Evolutionary conservation across 2,113 vertebrate genomes (phyloP).

Genomic region (Gymnocephalus cernua): DNA sequence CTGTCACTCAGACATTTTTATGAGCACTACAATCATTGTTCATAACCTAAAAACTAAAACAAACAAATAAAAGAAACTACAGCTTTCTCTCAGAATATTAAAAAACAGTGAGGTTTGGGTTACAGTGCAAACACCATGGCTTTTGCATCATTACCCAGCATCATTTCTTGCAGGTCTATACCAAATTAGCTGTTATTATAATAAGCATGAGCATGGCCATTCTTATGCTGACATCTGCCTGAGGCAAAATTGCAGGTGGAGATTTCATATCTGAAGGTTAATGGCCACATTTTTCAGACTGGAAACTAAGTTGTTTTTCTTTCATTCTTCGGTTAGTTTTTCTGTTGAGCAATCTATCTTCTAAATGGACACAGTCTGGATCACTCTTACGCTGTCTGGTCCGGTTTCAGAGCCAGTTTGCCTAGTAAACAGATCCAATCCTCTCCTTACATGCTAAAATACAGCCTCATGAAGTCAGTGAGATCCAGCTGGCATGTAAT

Average conservation of each 20-base stretch:
- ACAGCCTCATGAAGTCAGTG: background rate
- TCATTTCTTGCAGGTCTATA: background rate
- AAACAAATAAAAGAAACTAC: background rate
- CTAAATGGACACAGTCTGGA: constrained; percentile 14
- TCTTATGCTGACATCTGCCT: constrained; percentile 3
- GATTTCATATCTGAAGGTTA: constrained; percentile 14
- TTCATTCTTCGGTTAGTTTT: constrained; percentile 7
- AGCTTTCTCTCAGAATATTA: background rate
- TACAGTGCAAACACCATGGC: background rate
- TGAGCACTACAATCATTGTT: background rate
- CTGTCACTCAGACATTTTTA: background rate
- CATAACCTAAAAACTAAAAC: background rate
- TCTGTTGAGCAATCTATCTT: constrained; percentile 26
- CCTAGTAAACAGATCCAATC: constrained; percentile 7
- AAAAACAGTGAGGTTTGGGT: background rate
- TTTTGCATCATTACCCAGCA: background rate
- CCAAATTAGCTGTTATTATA: background rate
- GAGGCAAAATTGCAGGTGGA: background rate
- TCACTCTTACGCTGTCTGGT: background rate
- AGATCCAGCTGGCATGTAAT: background rate
- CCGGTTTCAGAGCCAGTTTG: constrained; percentile 8
- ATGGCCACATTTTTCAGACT: constrained; percentile 15
- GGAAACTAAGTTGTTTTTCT: constrained; percentile 19
- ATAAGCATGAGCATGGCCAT: background rate
- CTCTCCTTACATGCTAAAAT: constrained; percentile 11